Evolutionary conservation across 23 tunicate genomes (phyloP).

Genomic region (Clavelina lepadiformis): DNA sequence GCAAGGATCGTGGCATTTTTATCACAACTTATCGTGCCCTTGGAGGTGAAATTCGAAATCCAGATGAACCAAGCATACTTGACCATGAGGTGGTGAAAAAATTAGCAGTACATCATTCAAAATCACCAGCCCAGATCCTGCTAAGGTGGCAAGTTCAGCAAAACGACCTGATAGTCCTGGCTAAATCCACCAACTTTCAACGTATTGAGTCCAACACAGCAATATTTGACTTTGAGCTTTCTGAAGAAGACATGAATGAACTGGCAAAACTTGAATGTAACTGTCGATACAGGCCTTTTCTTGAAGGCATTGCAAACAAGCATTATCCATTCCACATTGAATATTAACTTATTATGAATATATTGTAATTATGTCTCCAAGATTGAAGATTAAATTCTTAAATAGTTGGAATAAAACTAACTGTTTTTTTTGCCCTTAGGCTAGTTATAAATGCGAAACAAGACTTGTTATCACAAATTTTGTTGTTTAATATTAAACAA

Average conservation of each 20-base stretch:
- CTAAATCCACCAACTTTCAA: constrained; percentile 46
- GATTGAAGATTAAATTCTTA: too few species aligned
- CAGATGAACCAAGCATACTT: constrained; percentile 30
- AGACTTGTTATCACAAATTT: too few species aligned
- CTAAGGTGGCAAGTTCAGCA: constrained; percentile 69
- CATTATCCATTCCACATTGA: constrained; percentile 61
- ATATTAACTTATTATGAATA: too few species aligned
- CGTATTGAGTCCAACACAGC: constrained; percentile 41
- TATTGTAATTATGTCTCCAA: too few species aligned
- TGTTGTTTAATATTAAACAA: too few species aligned
- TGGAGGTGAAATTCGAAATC: constrained; percentile 44
- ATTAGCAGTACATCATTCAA: constrained; percentile 47
- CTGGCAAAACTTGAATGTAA: constrained; percentile 23
- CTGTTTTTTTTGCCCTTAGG: too few species aligned
- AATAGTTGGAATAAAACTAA: too few species aligned
- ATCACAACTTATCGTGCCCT: constrained; percentile 57
- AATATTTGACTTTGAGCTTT: constrained; percentile 52
- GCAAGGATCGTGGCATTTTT: constrained; percentile 35
- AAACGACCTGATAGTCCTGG: constrained; percentile 36
- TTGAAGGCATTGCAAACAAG: constrained; percentile 11
- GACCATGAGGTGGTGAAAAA: constrained; percentile 32
- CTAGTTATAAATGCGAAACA: too few species aligned
- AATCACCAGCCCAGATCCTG: constrained; percentile 59
- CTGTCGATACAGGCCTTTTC: constrained; percentile 39
- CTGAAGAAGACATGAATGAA: constrained; percentile 37